Base-by-base conservation (phyloP, 2,113 vertebrate genomes). In the Tyto alba region DNA sequence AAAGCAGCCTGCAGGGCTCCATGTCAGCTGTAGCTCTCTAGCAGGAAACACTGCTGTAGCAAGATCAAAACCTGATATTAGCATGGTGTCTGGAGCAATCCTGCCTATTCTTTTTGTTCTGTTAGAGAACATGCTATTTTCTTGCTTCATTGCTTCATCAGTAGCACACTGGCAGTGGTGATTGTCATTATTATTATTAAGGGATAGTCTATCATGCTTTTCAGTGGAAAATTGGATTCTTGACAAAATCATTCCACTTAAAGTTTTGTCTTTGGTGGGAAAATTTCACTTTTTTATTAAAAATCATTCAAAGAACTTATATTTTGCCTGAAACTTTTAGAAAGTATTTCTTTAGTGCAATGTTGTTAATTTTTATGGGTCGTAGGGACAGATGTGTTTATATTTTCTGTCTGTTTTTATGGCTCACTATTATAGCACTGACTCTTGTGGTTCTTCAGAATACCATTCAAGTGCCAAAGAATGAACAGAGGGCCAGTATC, bases 1-100 rank as follows among this genome's bases (percentile, higher is more conserved):
- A 96, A 96, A 92, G 95, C 95, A 89, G 90, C 96, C 95, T 29
- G 88, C 69, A n/a, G 95, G 69, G 96, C 94, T 90, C 86, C 81
- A 3, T 94, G 89, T 91, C 95, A 92, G 95, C 94, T 81, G 89
- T 27, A 67, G 89, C 91, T 89, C 90, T 89, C 40, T 16, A 53
- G 69, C 69, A 88, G 90, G 94, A 91, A 96, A 87, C 32, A 16
- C 89, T 87, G 94, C 94, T 76, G 50, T 69, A 91, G 53, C 3
- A 7, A 88, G 92, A 91, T 95, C 96, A 92, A 82, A 93, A 89
- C 13, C 89, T 52, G 89, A 50, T 82, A 91, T 91, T 89, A 88
- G 87, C 81, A 41, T 21, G 3, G 69, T 91, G 76, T 90, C 86
- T 10, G 5, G 92, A 76, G 88, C 77, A 47, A 25, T 72, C 50